Evolutionary conservation across 2,113 vertebrate species (phyloP), one percentile per base, ranked within the genome.

Genomic region (Phycodurus eques): DNA sequence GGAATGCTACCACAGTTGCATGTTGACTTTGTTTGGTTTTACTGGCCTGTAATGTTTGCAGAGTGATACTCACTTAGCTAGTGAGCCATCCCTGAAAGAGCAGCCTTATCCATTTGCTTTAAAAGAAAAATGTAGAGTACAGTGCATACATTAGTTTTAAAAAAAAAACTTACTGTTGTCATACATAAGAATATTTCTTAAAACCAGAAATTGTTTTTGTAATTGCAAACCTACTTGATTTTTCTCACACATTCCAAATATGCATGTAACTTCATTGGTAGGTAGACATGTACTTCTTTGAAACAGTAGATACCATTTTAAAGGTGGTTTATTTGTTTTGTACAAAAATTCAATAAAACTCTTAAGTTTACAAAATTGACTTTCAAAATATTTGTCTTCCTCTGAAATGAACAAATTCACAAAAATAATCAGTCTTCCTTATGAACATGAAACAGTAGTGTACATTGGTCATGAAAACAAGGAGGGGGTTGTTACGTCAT

Each of bases 321-420:
- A 56, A 22, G 6, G 12, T 49, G 73, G 76, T 81, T 90, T 89
- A 72, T 85, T 80, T 46, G 10, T 63, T 78, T 82, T 83, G 31
- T 78, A 93, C 94, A 85, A 88, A 83, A 77, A 92, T 78, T 91
- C 92, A 95, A 95, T 96, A 96, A 96, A 95, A 87, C 90, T 94
- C 95, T 27, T 92, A 91, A 93, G 94, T 95, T 94, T 95, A 92
- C 89, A 96, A 96, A 97, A 92, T 88, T 88, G 81, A 80, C 88
- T 93, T 85, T 91, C 90, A 96, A 96, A 95, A 96, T 96, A 94
- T 94, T 94, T 92, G 91, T 88, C 87, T 89, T 92, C 94, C 93
- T 97, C 94, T 94, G 92, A 94, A 94, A 95, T 94, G 93, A 95
- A 96, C 94, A 95, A 96, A 94, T 94, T 93, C 93, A 88, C 93